Evolutionary conservation across 2,888 invertebrate genomes (phyloP).

Genomic region (Apodemia zela): DNA sequence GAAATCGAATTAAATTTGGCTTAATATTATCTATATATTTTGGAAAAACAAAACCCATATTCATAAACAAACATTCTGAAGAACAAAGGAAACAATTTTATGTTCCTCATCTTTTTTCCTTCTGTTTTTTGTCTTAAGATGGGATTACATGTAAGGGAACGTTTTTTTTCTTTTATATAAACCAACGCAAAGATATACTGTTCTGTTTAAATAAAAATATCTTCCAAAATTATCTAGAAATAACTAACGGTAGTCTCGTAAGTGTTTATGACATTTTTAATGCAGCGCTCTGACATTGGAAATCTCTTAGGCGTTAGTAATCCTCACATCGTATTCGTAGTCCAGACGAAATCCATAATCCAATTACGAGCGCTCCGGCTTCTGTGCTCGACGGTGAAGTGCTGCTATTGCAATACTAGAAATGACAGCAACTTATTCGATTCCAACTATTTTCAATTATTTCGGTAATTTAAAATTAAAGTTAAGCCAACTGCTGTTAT

Average conservation of each 20-base stretch:
- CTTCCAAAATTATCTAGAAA: neutral
- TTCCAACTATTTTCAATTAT: slow-evolving; percentile 15
- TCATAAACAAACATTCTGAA: no score
- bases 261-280: slow-evolving; percentile 20
- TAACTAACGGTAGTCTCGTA: neutral
- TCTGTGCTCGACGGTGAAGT: slow-evolving; percentile 31
- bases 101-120: no score
- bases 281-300: slow-evolving; percentile 28
- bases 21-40: no score
- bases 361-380: slow-evolving; percentile 53
- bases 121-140: no score
- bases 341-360: slow-evolving; percentile 74
- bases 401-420: slow-evolving; percentile 25
- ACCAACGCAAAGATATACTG: no score
- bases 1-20: no score
- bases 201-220: no score
- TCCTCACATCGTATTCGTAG: slow-evolving; percentile 63
- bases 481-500: neutral
- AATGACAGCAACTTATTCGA: slow-evolving; percentile 13
- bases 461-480: neutral
- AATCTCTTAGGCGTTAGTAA: slow-evolving; percentile 40
- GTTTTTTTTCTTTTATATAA: no score
- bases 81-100: no score
- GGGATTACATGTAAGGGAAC: no score
- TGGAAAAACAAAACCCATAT: no score